Base-by-base conservation (phyloP, 2,797 vertebrate species). In the Danionella dracula region DNA sequence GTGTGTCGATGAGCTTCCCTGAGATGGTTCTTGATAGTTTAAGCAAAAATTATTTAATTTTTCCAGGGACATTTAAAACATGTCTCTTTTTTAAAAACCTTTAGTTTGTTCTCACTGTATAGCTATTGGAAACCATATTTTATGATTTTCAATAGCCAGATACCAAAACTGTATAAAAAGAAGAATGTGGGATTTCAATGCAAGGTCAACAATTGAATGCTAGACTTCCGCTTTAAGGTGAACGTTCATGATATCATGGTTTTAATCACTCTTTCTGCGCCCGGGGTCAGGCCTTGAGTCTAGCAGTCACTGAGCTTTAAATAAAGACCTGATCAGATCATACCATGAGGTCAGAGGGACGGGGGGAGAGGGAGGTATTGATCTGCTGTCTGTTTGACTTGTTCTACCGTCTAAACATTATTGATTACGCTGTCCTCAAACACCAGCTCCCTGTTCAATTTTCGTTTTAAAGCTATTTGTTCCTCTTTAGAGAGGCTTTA, bases 341-440 rank as follows among this genome's bases (percentile, higher is more conserved):
- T 48, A 29, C 37, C 57, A 58, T 63, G 65, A 73, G 74, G 74
- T 73, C 68, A 76, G 71, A 55, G 58, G 63, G 58, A 74, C 41
- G 27, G 41, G 32, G 65, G 21, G 60, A 48, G 53, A n/a, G 20
- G 20, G 49, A 20, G 50, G 44, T 88, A 87, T 89, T 85, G 85
- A 89, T 89, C 82, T 78, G 74, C 67, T 87, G 81, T 84, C 85
- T 85, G 84, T 81, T 87, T 84, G 79, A 78, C 84, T 84, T 86
- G 78, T 82, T 84, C 77, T 78, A 79, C 85, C 88, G 81, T 88
- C 86, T 90, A 88, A 90, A 89, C 83, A 83, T 82, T 87, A 86
- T 87, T 86, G 88, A 90, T 90, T 78, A 73, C 68, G 68, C 70
- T 71, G 83, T 74, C 78, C 81, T 85, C 72, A 70, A 71, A 73